Percentiles rank a stretch among this genome's conserved stretches.
Evolutionary conservation across 2,113 vertebrate genomes (phyloP).

Genomic region (Bubo blakistoni): DNA sequence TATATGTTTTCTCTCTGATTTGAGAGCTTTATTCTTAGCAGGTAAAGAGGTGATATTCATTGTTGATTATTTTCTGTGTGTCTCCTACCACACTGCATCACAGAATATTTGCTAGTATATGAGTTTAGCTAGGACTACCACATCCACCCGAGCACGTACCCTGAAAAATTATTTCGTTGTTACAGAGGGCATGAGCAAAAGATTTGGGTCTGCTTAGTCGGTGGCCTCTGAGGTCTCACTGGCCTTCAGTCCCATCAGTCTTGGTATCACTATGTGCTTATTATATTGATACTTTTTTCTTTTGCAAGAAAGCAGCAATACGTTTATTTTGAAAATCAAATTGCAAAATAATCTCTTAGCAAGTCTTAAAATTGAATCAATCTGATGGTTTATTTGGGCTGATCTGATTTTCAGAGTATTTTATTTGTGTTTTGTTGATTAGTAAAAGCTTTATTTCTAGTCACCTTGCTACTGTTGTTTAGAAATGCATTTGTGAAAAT

Average conservation of each 20-base stretch:
- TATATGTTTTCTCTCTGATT: background rate
- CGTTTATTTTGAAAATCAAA: background rate
- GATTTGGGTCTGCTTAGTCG: background rate
- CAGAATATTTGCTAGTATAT: background rate
- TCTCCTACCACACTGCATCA: background rate
- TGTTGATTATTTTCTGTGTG: background rate
- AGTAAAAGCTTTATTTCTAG: conserved; percentile 37
- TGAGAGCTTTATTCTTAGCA: background rate
- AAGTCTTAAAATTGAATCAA: background rate
- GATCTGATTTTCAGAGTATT: background rate
- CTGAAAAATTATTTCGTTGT: background rate
- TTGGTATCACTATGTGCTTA: background rate
- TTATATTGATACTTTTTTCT: background rate
- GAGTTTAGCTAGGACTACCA: background rate
- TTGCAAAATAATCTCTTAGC: conserved; percentile 2
- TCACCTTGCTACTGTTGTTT: conserved; percentile 43
- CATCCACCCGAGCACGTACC: background rate
- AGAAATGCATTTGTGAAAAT: conserved; percentile 57
- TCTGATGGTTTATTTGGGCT: background rate
- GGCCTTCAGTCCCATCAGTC: background rate
- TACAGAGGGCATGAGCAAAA: background rate
- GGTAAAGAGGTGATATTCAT: background rate
- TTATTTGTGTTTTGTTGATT: conserved; percentile 12
- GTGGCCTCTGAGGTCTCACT: background rate
- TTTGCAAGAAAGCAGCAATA: background rate